A percentile compares a stretch with the other conserved stretches of the same genome.
phyloP scores from a whole-genome alignment of 2,888 invertebrate genomes.

The Taphrorychus bicolor region DNA sequence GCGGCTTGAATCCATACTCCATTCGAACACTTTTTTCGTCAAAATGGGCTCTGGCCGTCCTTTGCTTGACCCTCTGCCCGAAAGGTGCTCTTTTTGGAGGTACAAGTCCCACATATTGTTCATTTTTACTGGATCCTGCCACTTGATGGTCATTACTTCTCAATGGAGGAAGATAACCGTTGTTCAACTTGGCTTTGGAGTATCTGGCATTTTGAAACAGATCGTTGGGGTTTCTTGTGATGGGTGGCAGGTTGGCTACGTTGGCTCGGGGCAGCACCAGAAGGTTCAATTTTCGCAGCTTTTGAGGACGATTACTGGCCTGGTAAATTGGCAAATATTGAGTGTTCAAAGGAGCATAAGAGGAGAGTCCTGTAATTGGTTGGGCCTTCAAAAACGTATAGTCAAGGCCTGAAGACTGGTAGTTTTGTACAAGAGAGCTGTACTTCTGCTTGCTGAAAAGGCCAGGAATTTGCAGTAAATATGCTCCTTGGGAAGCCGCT shows the following conservation, averaged over 20 bases:
- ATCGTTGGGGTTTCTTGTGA: constrained; percentile 26
- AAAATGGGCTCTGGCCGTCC: constrained; percentile 60
- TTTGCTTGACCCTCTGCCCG: constrained; percentile 42
- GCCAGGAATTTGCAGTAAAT: constrained; percentile 31
- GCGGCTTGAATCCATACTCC: constrained; percentile 85
- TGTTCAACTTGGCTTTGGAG: constrained; percentile 37
- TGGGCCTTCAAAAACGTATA: background rate
- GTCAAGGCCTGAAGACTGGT: constrained; percentile 18
- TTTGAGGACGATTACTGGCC: constrained; percentile 28
- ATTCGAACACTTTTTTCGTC: constrained; percentile 74
- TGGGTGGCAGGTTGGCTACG: constrained; percentile 17
- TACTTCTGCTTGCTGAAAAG: constrained; percentile 33
- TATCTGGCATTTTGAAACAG: constrained; percentile 28
- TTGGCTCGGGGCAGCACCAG: constrained; percentile 27
- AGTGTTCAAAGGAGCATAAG: constrained; percentile 45
- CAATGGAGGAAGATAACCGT: constrained; percentile 42
- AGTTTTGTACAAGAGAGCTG: constrained; percentile 29
- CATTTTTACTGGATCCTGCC: constrained; percentile 39
- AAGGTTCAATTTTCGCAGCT: constrained; percentile 32
- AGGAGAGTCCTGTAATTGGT: background rate
- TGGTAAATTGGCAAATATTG: constrained; percentile 45
- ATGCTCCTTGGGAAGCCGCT: constrained; percentile 33
- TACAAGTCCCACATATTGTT: constrained; percentile 63
- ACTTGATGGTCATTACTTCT: constrained; percentile 1
- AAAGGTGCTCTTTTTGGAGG: constrained; percentile 57